A percentile compares a stretch with the other conserved stretches of the same genome.
These are phyloP conservation scores for Hestina assimilis DNA, from an alignment of 1,140 invertebrate genomes.

Conservation along the genomic window DNA sequence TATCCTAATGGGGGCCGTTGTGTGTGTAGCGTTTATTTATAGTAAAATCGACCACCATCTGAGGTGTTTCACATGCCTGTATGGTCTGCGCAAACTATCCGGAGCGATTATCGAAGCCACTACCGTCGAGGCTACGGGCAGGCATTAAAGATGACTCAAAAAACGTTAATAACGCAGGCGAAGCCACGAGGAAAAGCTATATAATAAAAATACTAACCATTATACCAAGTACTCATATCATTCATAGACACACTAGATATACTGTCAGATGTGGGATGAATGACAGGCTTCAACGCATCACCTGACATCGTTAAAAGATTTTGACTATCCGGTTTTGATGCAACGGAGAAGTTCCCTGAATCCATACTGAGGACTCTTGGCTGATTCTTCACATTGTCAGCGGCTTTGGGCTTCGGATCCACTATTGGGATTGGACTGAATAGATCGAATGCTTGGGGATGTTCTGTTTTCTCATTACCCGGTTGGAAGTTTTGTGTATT, in stretches of 20 bases:
- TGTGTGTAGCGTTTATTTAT: too few species aligned
- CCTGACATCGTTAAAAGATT: conserved; percentile 58
- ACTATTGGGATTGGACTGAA: conserved; percentile 78
- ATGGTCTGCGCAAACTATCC: too few species aligned
- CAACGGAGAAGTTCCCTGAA: conserved; percentile 68
- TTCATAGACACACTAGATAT: conserved; percentile 77
- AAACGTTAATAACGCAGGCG: too few species aligned
- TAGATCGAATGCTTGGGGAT: conserved; percentile 68
- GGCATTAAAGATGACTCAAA: too few species aligned
- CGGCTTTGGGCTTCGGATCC: conserved; percentile 54
- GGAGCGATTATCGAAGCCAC: too few species aligned
- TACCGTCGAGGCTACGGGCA: too few species aligned
- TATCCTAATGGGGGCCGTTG: too few species aligned
- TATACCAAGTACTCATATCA: conserved; percentile 80
- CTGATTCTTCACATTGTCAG: conserved; percentile 46
- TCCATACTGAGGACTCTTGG: conserved; percentile 64
- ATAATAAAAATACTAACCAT: conserved; percentile 57
- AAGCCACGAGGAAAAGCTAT: too few species aligned
- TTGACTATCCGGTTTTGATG: conserved; percentile 51
- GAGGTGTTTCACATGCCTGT: too few species aligned
- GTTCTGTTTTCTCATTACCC: conserved; percentile 41
- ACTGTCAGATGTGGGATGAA: conserved; percentile 61
- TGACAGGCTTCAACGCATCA: conserved; percentile 58
- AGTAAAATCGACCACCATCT: too few species aligned
- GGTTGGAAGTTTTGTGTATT: conserved; percentile 26